A percentile compares a stretch with the other conserved stretches of the same genome.
phyloP scores from a whole-genome alignment of 1,140 invertebrate species.

The Solen grandis region DNA sequence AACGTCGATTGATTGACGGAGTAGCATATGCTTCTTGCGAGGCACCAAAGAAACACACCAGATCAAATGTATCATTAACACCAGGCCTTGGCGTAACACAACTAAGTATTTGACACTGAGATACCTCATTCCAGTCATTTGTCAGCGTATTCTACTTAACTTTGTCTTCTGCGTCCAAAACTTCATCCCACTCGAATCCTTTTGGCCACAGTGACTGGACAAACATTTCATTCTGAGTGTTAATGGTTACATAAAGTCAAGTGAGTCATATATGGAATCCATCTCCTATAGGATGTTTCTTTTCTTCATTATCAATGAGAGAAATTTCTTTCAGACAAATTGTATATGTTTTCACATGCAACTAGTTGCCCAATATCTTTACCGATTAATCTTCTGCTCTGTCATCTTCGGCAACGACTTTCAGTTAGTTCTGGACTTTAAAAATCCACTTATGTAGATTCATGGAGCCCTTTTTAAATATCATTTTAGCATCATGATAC shows the following conservation, averaged over 20 bases:
- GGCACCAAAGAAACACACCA: constrained; percentile 5
- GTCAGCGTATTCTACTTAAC: neutral
- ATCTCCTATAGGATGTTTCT: neutral
- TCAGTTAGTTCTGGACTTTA: constrained; percentile 3
- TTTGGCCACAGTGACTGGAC: neutral
- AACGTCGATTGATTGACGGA: neutral
- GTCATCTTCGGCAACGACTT: neutral
- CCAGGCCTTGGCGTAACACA: neutral
- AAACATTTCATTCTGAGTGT: neutral
- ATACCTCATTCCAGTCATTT: neutral
- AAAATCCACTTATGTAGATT: constrained; percentile 25
- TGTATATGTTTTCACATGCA: constrained; percentile 2
- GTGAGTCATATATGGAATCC: neutral
- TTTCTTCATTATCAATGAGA: neutral
- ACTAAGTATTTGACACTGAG: neutral
- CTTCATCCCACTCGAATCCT: neutral
- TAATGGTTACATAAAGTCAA: neutral
- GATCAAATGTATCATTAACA: neutral
- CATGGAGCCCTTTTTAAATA: constrained; percentile 29
- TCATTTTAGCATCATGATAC: too few species aligned
- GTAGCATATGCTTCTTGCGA: neutral
- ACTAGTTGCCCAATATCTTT: constrained; percentile 22
- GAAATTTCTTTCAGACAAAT: too few species aligned
- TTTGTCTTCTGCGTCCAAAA: neutral
- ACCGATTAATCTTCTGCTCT: neutral